Evolutionary conservation across 2,797 vertebrate species (phyloP).

Genomic region (Melanotaenia trifasciata): DNA sequence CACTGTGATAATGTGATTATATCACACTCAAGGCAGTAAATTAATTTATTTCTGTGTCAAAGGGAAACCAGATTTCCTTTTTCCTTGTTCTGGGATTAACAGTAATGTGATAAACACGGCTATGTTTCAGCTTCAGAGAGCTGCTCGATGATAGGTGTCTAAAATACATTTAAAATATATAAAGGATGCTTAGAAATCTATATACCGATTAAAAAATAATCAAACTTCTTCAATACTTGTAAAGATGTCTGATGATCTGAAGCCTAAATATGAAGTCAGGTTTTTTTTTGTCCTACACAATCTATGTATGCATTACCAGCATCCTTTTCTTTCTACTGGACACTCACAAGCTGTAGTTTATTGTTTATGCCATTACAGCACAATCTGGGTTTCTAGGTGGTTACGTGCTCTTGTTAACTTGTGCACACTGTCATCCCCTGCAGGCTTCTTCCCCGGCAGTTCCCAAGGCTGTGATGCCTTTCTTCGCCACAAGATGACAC

Average conservation of each 20-base stretch:
- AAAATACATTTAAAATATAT: conserved; percentile 6
- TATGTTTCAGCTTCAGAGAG: conserved; percentile 19
- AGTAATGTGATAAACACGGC: conserved; percentile 24
- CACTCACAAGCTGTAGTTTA: not conserved
- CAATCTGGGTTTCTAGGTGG: not conserved
- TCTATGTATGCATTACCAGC: not conserved
- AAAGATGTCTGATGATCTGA: not conserved
- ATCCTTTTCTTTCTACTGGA: not conserved
- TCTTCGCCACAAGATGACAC: conserved; percentile 98
- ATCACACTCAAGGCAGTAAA: conserved; percentile 31
- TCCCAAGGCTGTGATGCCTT: conserved; percentile 98
- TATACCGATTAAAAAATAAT: not conserved
- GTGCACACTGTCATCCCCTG: conserved; percentile 4
- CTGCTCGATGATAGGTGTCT: conserved; percentile 13
- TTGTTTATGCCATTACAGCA: not conserved
- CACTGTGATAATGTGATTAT: conserved; percentile 45
- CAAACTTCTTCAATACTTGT: not conserved
- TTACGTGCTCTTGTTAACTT: too few relatives aligned
- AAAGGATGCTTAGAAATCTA: not conserved
- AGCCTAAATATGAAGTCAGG: not conserved
- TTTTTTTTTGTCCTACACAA: too few relatives aligned
- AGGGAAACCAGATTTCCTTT: conserved; percentile 22
- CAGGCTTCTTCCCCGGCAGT: conserved; percentile 97
- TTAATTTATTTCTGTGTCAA: conserved; percentile 32
- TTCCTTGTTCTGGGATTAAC: conserved; percentile 48